Evolutionary conservation across 1,140 invertebrate species (phyloP), one percentile per base, ranked within the genome.

Genomic region (Popillia japonica): DNA sequence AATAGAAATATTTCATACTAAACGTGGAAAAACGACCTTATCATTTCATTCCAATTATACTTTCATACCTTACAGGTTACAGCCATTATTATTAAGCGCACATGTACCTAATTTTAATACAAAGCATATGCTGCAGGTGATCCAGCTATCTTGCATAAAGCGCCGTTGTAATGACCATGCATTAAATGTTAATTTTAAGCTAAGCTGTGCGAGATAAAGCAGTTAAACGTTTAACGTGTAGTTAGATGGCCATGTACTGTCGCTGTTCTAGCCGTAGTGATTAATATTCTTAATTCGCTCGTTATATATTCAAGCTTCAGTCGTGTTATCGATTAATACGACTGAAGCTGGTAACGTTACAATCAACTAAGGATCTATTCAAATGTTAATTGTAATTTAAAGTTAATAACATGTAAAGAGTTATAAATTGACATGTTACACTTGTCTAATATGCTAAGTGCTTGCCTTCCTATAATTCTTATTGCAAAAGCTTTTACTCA

Each of bases 231-330:
- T 55, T 55, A 55, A 55, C 17, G 48, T 17, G 11, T n/a, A 55
- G 17, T 55, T 55, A 55, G 48, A 17, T 17, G 14, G 48, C 48
- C 48, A 55, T 55, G 48, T 55, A 55, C 48, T 55, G 48, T 17
- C 48, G 48, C 3, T 17, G 48, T 55, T 14, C 14, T 55, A 55
- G 4, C n/a, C 17, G 48, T 17, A 55, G 48, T 55, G 17, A 6
- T 55, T 55, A 55, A 55, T 55, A 55, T 55, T 55, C 48, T 55
- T 55, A 55, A 55, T 55, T 55, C 48, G 48, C 48, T 55, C 48
- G 48, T 55, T 55, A 55, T 55, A n/a, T 55, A 6, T 17, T 55
- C 48, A 6, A 17, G 48, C 48, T 55, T 7, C 2, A 55, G 7
- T 55, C 6, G 48, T 7, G 14, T 17, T 55, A 55, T 55, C 48